Evolutionary conservation across 2,888 invertebrate species (phyloP).

Genomic region (Netelia inedita): DNA sequence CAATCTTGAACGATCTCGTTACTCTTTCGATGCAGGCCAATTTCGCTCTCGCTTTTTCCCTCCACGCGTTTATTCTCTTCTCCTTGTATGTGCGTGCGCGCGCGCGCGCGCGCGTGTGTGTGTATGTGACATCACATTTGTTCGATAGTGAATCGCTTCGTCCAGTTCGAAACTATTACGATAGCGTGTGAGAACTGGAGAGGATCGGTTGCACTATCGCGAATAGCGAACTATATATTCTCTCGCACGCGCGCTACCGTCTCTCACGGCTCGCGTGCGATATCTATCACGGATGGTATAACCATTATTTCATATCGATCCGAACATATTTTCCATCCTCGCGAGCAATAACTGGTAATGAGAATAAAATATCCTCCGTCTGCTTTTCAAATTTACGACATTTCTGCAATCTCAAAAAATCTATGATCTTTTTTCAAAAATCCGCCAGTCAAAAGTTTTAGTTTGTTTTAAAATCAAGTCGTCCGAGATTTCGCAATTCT

Average conservation of each 20-base stretch:
- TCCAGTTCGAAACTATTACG: constrained; percentile 58
- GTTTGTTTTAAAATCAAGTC: too few species aligned
- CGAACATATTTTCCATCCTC: constrained; percentile 45
- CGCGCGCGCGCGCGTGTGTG: not conserved
- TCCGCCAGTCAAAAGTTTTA: too few species aligned
- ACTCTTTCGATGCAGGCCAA: constrained; percentile 54
- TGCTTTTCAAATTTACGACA: not conserved
- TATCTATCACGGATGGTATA: constrained; percentile 54
- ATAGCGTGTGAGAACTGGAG: constrained; percentile 53
- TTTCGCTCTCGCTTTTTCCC: constrained; percentile 34
- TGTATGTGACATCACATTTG: constrained; percentile 50
- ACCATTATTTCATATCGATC: constrained; percentile 65
- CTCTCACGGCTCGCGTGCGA: constrained; percentile 60
- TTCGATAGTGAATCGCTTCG: constrained; percentile 61
- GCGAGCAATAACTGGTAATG: constrained; percentile 52
- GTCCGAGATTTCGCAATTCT: not conserved
- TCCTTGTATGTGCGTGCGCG: constrained; percentile 10
- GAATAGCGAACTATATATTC: constrained; percentile 45
- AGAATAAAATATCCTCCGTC: constrained; percentile 55
- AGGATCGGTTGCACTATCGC: constrained; percentile 62
- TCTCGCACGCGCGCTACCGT: constrained; percentile 29
- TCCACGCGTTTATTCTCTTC: constrained; percentile 27
- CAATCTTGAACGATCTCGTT: constrained; percentile 41
- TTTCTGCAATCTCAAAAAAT: constrained; percentile 1
- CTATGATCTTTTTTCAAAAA: not conserved